phyloP scores from a whole-genome alignment of 2,113 vertebrate species.

The Numida meleagris region DNA sequence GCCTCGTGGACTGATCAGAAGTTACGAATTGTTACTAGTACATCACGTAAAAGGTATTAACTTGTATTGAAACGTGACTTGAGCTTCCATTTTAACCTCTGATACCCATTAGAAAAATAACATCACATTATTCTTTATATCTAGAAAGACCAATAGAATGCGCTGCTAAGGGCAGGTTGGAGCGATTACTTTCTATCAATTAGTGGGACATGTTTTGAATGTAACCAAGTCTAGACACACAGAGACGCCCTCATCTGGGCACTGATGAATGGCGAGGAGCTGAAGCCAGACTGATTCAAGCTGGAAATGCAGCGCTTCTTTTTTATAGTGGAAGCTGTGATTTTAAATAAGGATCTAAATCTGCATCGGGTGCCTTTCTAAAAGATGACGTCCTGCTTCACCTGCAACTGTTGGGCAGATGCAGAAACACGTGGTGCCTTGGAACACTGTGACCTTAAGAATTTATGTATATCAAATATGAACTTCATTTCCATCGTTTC shows the following conservation, averaged over 20 bases:
- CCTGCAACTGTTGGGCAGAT: background rate
- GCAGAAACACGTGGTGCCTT: background rate
- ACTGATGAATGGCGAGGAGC: background rate
- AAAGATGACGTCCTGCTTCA: background rate
- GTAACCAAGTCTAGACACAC: background rate
- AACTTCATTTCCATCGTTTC: conserved; percentile 16
- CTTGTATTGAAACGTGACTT: background rate
- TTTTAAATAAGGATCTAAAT: background rate
- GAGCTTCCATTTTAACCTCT: background rate
- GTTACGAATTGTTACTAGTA: background rate
- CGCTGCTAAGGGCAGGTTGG: background rate
- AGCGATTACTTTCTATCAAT: rapidly evolving
- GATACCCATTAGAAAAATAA: background rate
- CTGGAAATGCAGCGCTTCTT: background rate
- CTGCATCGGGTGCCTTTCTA: background rate
- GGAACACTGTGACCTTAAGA: background rate
- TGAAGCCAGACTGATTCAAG: background rate
- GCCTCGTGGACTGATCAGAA: background rate
- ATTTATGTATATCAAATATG: background rate
- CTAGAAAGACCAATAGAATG: background rate
- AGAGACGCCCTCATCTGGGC: background rate
- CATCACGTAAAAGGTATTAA: background rate
- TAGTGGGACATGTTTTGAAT: background rate
- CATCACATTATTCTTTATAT: background rate
- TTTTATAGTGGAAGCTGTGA: background rate